Conservation (phyloP, 1,140 invertebrate genomes). For the Hyposmocoma kahamanoa region DNA sequence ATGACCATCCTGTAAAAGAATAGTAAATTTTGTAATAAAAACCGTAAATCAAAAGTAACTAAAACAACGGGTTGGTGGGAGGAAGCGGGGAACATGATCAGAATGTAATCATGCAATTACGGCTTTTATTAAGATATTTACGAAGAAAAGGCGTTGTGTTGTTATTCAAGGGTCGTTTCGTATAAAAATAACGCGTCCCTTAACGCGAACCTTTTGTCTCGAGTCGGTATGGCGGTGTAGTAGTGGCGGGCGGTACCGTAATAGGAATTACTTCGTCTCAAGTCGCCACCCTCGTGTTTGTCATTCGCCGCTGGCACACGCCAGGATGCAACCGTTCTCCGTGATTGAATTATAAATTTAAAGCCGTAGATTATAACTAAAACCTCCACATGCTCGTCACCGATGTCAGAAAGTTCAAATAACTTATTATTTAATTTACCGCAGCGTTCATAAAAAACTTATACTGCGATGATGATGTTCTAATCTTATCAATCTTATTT, state of each 20-base stretch:
- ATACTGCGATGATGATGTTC: too few species aligned
- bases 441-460: too few species aligned
- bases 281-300: conserved; percentile 50
- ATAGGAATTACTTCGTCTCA: conserved; percentile 41
- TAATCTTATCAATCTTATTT: too few species aligned
- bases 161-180: conserved; percentile 60
- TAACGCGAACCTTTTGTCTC: conserved; percentile 56
- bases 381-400: too few species aligned
- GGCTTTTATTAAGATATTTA: conserved; percentile 67
- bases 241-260: conserved; percentile 33
- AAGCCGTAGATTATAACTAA: too few species aligned
- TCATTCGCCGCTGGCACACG: conserved; percentile 57
- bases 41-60: conserved; percentile 47
- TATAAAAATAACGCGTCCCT: conserved; percentile 67
- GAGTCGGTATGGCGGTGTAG: too few species aligned
- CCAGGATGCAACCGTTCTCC: conserved; percentile 64
- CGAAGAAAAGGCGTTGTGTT: conserved; percentile 53
- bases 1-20: too few species aligned
- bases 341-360: conserved; percentile 49
- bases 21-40: too few species aligned
- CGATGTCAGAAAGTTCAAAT: too few species aligned
- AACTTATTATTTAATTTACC: too few species aligned
- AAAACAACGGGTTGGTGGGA: conserved; percentile 46
- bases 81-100: conserved; percentile 60
- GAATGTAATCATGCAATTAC: conserved; percentile 60